phyloP scores from a whole-genome alignment of 2,888 invertebrate species.

The Apoda limacodes region DNA sequence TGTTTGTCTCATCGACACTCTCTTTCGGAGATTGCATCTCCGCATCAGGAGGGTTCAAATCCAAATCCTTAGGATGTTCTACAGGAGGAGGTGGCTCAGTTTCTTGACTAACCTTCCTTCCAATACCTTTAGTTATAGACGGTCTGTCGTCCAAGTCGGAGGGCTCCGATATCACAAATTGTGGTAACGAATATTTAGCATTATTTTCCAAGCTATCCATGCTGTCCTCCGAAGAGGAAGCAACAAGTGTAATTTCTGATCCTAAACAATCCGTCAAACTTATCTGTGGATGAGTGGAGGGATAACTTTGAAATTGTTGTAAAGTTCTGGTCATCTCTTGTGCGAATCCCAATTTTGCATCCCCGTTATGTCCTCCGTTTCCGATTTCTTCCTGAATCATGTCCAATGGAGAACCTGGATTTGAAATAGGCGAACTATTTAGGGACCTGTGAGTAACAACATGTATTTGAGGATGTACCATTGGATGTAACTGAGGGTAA shows the following conservation, averaged over 20 bases:
- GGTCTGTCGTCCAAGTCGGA: constrained; percentile 77
- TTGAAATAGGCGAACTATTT: constrained; percentile 73
- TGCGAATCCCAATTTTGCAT: constrained; percentile 18
- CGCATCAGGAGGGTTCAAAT: constrained; percentile 27
- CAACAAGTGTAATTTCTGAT: constrained; percentile 83
- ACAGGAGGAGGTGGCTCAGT: constrained; percentile 43
- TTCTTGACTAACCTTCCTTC: constrained; percentile 76
- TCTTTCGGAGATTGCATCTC: constrained; percentile 55
- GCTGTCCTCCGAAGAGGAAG: constrained; percentile 80
- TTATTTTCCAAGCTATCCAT: constrained; percentile 77
- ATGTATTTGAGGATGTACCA: constrained; percentile 53
- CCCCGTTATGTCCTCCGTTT: constrained; percentile 42
- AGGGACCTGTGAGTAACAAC: constrained; percentile 64
- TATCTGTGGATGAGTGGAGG: constrained; percentile 80
- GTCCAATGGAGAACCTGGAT: constrained; percentile 77
- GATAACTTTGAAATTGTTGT: constrained; percentile 33
- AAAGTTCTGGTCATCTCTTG: constrained; percentile 37
- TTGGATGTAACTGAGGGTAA: constrained; percentile 49
- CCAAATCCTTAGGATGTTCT: constrained; percentile 24
- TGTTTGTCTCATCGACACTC: constrained; percentile 29
- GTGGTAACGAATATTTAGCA: constrained; percentile 60
- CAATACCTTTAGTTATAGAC: constrained; percentile 84
- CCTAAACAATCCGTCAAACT: constrained; percentile 93
- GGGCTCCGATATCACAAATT: constrained; percentile 80
- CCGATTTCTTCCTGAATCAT: constrained; percentile 80